Evolutionary conservation across 2,888 invertebrate species (phyloP), one percentile per base, ranked within the genome.

Genomic region (Leptinotarsa haldemani): DNA sequence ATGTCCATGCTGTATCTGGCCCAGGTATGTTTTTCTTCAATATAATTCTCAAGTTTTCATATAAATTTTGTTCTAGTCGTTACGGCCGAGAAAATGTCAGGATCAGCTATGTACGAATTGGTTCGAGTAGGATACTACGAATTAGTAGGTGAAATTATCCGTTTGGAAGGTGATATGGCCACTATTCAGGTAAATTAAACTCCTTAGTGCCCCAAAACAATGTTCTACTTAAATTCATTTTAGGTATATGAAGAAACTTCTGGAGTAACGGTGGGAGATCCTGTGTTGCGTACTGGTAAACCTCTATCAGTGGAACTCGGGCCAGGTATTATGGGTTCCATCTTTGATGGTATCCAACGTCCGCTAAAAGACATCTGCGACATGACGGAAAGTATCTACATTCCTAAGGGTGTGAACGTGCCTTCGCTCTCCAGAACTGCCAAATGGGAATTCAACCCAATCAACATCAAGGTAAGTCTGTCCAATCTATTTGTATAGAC

Each of bases 281-380:
- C 99, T 69, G 99, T 99, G 22, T 90, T 99, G 80, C 92, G 99
- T 84, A 99, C 99, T 0, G 99, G 99, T 81, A 99, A 99, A 88
- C 99, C 99, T 0, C 89, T 99, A 70, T 99, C 99, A 7, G 99
- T 99, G 53, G 99, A 99, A 88, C 90, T 99, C 73, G 99, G 99
- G 9, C 99, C 99, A 68, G 99, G 99, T 85, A 99, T 99, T 88
- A 94, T 99, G 92, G 97, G 97, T 80, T 97, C 97, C 87, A 99
- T 99, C 90, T 99, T 99, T 89, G 99, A 99, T 89, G 99, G 99
- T 90, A 99, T 99, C 89, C 99, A 99, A 89, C 95, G 99, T 85
- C 99, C 99, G 0, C 88, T 99, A 84, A 97, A 96, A 88, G 98
- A 98, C 89, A 99, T 99, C 88, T 92, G 94, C 86, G 97, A 97